Conservation (phyloP, 2,888 invertebrate genomes). For the Hoplodrina ambigua region DNA sequence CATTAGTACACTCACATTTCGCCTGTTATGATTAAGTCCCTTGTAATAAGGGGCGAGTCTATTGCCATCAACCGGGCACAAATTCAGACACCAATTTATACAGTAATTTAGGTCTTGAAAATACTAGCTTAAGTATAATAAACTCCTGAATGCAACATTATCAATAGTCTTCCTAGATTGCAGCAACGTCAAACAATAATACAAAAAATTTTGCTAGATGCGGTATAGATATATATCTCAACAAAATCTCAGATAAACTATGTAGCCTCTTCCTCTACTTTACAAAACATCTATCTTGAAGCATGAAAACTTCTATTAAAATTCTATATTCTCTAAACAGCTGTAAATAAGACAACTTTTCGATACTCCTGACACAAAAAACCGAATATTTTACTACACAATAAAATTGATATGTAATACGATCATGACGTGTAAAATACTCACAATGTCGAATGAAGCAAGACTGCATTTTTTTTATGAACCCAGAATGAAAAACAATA, state of each 20-base stretch:
- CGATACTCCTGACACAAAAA: slow-evolving; percentile 51
- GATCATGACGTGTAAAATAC: slow-evolving; percentile 56
- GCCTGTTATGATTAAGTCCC: too few relatives aligned
- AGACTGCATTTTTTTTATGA: slow-evolving; percentile 3
- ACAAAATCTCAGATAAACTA: slow-evolving; percentile 4
- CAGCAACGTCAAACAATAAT: background rate
- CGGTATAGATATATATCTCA: background rate
- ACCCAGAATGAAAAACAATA: background rate
- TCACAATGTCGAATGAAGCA: slow-evolving; percentile 41
- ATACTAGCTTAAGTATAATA: background rate
- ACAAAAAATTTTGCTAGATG: background rate
- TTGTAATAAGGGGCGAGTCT: too few relatives aligned
- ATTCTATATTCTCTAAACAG: slow-evolving; percentile 20
- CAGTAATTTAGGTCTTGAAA: too few relatives aligned
- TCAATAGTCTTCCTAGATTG: background rate
- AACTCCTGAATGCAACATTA: background rate
- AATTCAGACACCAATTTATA: too few relatives aligned
- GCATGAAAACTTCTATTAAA: slow-evolving; percentile 4
- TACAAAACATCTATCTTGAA: slow-evolving; percentile 14
- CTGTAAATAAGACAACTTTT: slow-evolving; percentile 24
- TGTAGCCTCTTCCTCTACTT: slow-evolving; percentile 8
- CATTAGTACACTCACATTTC: too few relatives aligned
- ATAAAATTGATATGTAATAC: slow-evolving; percentile 66
- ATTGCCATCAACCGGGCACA: too few relatives aligned
- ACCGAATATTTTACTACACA: slow-evolving; percentile 38